Percentiles rank a stretch among this genome's conserved stretches.
These are phyloP conservation scores for Dascillus cervinus DNA, from an alignment of 2,888 invertebrate genomes.

Conservation along the genomic window DNA sequence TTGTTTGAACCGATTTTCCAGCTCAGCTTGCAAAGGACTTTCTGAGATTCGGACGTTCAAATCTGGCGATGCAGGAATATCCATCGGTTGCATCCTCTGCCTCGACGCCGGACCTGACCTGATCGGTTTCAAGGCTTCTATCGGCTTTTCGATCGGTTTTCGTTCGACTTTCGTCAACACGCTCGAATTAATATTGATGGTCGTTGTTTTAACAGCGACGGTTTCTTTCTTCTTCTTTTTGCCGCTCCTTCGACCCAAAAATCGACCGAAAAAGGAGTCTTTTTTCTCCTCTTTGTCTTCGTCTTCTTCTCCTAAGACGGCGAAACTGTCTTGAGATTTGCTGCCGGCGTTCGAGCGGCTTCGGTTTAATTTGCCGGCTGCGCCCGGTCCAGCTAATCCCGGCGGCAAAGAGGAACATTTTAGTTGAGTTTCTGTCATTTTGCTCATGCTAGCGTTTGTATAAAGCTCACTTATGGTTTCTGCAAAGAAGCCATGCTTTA, in stretches of 20 bases:
- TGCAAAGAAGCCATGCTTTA: conserved; percentile 30
- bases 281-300: conserved; percentile 41
- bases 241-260: conserved; percentile 62
- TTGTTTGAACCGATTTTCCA: conserved; percentile 33
- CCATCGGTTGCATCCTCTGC: conserved; percentile 51
- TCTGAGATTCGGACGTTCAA: conserved; percentile 19
- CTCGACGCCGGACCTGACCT: conserved; percentile 47
- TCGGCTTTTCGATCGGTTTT: neutral
- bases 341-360: conserved; percentile 41
- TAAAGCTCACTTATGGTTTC: conserved; percentile 39
- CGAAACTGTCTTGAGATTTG: conserved; percentile 34
- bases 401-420: conserved; percentile 60
- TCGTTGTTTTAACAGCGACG: conserved; percentile 22
- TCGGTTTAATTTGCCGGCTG: conserved; percentile 47
- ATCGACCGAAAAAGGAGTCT: conserved; percentile 57
- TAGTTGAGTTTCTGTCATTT: conserved; percentile 45
- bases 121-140: conserved; percentile 16
- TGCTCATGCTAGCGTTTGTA: conserved; percentile 25
- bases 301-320: conserved; percentile 31
- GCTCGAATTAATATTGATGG: neutral
- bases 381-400: conserved; percentile 48
- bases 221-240: conserved; percentile 56
- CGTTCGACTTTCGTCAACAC: neutral
- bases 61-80: conserved; percentile 43
- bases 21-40: conserved; percentile 32